These are phyloP conservation scores for Macaria notata DNA, from an alignment of 2,888 invertebrate species.

Conservation along the genomic window DNA sequence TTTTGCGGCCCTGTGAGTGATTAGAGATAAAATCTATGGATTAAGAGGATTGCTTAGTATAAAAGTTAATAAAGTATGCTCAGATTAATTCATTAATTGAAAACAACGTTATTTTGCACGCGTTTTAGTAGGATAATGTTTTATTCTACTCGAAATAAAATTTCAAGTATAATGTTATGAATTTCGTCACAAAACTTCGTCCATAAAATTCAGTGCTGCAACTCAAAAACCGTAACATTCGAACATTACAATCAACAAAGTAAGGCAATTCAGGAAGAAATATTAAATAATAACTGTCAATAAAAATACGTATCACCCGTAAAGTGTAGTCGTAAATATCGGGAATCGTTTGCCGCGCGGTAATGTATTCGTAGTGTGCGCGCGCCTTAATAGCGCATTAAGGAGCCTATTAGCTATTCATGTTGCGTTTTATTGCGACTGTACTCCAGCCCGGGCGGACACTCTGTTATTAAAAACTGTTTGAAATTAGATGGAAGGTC, in stretches of 20 bases:
- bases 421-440: slow-evolving; percentile 51
- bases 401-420: slow-evolving; percentile 64
- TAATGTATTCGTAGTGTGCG: slow-evolving; percentile 55
- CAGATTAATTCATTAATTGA: too few species aligned
- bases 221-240: slow-evolving; percentile 17
- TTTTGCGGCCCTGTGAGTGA: slow-evolving; percentile 3
- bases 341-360: slow-evolving; percentile 41
- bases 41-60: slow-evolving; percentile 1
- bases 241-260: slow-evolving; percentile 44
- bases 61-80: too few species aligned
- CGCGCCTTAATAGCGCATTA: slow-evolving; percentile 59
- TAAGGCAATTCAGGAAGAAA: slow-evolving; percentile 61
- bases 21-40: neutral
- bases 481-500: too few species aligned
- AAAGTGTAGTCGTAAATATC: slow-evolving; percentile 59
- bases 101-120: too few species aligned
- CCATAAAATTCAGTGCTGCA: slow-evolving; percentile 7
- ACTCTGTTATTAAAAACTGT: too few species aligned
- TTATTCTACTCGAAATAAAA: too few species aligned
- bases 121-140: too few species aligned
- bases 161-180: neutral
- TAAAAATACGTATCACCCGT: slow-evolving; percentile 56
- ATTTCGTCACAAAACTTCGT: neutral
- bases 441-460: slow-evolving; percentile 34
- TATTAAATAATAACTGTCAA: slow-evolving; percentile 66